Evolutionary conservation across 2,113 vertebrate species (phyloP).

Genomic region (Crotalus viridis): DNA sequence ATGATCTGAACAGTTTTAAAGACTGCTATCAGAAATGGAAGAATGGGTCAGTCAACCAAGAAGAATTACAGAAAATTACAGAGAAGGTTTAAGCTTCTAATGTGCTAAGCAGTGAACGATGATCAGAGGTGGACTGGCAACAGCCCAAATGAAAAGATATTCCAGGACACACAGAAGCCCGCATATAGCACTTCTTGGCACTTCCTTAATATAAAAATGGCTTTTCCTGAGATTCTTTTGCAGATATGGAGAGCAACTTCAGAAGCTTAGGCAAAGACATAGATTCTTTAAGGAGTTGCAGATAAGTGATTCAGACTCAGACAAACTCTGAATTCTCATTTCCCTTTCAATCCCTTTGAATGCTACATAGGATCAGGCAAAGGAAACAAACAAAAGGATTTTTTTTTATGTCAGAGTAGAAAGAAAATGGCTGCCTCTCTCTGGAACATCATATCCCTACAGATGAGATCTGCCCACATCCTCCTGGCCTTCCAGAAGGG

Average conservation of each 20-base stretch:
- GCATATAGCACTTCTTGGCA: neutral
- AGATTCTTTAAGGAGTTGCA: neutral
- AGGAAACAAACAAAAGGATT: neutral
- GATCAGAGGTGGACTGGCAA: neutral
- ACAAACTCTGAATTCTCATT: neutral
- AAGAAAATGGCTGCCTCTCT: neutral
- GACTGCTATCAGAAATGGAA: neutral
- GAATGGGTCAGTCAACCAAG: neutral
- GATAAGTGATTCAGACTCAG: neutral
- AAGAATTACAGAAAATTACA: neutral
- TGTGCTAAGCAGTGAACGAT: neutral
- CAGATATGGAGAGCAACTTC: neutral
- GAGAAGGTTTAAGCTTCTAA: neutral
- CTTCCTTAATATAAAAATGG: neutral
- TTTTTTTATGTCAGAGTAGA: neutral
- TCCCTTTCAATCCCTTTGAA: neutral
- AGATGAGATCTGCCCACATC: neutral
- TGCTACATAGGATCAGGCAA: neutral
- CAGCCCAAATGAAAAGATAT: neutral
- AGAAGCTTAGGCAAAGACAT: neutral
- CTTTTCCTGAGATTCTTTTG: neutral
- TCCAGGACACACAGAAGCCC: neutral
- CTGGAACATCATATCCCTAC: neutral
- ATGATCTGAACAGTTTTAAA: neutral
- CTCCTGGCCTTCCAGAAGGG: neutral